Evolutionary conservation across 2,113 vertebrate genomes (phyloP).

Genomic region (Philantomba maxwellii): DNA sequence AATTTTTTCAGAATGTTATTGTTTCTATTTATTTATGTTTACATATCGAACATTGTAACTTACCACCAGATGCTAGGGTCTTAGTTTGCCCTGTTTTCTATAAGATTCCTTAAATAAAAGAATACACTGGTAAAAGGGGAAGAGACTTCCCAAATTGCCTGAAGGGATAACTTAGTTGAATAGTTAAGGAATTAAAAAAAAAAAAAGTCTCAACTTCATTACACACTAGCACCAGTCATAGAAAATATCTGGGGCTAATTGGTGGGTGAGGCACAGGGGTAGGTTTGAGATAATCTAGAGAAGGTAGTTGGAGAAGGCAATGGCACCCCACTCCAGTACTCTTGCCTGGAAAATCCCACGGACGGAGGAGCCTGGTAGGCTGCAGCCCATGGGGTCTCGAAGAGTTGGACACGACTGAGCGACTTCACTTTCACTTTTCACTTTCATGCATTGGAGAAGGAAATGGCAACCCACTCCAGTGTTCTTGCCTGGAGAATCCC

Average conservation of each 20-base stretch:
- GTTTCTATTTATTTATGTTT: conserved; percentile 17
- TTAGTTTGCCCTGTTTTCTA: conserved; percentile 1
- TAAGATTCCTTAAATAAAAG: not conserved
- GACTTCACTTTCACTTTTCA: no score
- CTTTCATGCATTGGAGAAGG: no score
- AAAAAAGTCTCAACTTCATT: not conserved
- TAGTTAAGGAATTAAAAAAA: not conserved
- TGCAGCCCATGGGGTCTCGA: no score
- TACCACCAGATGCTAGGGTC: not conserved
- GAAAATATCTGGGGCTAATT: not conserved
- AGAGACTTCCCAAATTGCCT: not conserved
- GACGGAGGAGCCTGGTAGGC: no score
- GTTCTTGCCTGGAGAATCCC: no score
- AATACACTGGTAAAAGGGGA: not conserved
- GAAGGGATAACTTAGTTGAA: not conserved
- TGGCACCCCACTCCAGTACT: no score
- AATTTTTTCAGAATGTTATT: not conserved
- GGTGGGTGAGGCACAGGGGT: not conserved
- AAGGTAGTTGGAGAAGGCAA: no score
- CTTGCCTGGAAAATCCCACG: no score
- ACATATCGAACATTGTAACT: not conserved
- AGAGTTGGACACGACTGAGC: no score
- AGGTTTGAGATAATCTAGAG: not conserved
- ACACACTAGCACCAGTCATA: not conserved
- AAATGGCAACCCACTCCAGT: no score